Base-by-base conservation (phyloP, 2,888 invertebrate species). In the Parnassius apollo region DNA sequence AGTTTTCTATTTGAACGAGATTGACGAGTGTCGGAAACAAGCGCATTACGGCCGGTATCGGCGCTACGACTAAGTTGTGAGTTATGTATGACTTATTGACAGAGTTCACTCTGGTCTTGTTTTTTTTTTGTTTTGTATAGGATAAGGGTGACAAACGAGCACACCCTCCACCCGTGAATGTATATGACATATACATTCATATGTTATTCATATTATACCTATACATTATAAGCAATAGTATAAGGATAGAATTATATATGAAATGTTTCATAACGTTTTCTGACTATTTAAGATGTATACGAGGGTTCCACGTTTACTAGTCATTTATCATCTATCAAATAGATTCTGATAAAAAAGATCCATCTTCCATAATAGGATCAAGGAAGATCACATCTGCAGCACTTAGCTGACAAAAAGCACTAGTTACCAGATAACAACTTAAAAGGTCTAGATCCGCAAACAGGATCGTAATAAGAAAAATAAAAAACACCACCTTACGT, bases 21-120 rank as follows among this genome's bases (percentile, higher is more conserved):
- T 48, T 59, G 59, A 65, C 67, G 68, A 10, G 48, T 80, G 75
- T 75, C 70, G 80, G 80, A 81, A 79, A 79, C 73, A 70, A 69
- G 72, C 71, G 73, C 78, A 82, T 82, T 80, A 82, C 76, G 66
- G 71, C 67, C 69, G 68, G 71, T 75, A 72, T 71, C 69, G 70
- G 66, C 69, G 63, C 58, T 61, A 7, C 25, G 25, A 3, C 25
- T 4, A 4, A 25, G 25, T 4, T 25, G 25, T 65, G 62, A 62
- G 50, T 62, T 53, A 69, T 69, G 74, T 53, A 69, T 70, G 74
- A 71, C 71, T 71, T 76, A 72, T 25, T 3, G 25, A 25, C 25
- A 25, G 25, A 25, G 25, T 25, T 25, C 25, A 25, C 25, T 25
- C 3, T 2, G 4, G 25, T 25, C 3, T 25, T 25, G 0, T 25